phyloP scores from a whole-genome alignment of 2,113 vertebrate genomes.

The Dendropsophus ebraccatus region DNA sequence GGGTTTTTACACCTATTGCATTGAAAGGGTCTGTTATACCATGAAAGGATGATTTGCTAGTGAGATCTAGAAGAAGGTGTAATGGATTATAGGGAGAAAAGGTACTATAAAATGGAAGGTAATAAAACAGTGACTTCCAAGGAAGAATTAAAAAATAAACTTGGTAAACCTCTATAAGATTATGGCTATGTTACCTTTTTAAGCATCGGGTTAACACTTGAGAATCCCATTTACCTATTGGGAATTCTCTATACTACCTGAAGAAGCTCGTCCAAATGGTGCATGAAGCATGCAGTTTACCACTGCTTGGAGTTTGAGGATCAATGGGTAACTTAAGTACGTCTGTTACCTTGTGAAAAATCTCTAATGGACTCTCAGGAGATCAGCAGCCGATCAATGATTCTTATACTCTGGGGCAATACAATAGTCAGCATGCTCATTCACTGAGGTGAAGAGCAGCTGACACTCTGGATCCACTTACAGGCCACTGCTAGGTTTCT shows the following conservation, averaged over 20 bases:
- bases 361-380: neutral
- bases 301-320: neutral
- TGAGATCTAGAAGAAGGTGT: too few relatives aligned
- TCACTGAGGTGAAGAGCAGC: constrained; percentile 49
- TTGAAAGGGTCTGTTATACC: too few relatives aligned
- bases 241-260: too few relatives aligned
- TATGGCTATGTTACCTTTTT: neutral
- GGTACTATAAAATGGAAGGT: too few relatives aligned
- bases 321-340: neutral
- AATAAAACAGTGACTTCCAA: too few relatives aligned
- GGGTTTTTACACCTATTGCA: too few relatives aligned
- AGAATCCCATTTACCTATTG: too few relatives aligned
- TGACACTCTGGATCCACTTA: constrained; percentile 79
- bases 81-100: too few relatives aligned
- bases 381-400: neutral
- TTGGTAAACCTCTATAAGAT: too few relatives aligned
- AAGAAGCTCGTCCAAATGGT: neutral
- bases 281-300: neutral
- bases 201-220: too few relatives aligned
- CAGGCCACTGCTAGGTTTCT: constrained; percentile 88
- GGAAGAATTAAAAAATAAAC: too few relatives aligned
- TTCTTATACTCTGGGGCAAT: neutral
- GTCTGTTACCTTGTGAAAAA: neutral
- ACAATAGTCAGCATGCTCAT: neutral
- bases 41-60: too few relatives aligned